Base-by-base conservation (phyloP, 2,888 invertebrate species). In the Harpalus rufipes region DNA sequence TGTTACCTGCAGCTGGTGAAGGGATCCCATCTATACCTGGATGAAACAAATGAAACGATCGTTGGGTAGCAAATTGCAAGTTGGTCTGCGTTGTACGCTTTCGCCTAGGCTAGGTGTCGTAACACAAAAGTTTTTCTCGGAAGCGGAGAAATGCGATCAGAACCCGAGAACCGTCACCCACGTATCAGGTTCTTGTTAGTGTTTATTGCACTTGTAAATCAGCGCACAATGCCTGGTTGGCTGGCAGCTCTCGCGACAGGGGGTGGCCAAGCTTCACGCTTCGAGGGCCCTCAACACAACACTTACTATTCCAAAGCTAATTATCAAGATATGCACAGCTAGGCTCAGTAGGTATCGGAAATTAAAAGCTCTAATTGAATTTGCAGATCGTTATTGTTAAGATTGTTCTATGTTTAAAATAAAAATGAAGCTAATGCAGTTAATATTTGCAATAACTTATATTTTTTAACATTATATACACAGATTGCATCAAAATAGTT, bases 161-260 rank as follows among this genome's bases (percentile, higher is more conserved):
- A 63, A 63, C 63, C 25, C 16, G 39, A 72, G 16, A 32, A 39
- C 58, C 58, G 61, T 44, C 81, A 81, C 81, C 81, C 81, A 81
- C 81, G 81, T 81, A 65, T 65, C 56, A 68, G 65, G 41, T 63
- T 81, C 32, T 68, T 78, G 58, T 74, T 58, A 78, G 58, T 58
- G 41, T 78, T 74, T 74, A 63, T 63, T 63, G 63, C 81, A 81
- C 61, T 81, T 63, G 59, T 81, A 81, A 81, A 81, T 63, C 81
- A 74, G 51, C 16, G 16, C 56, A 74, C 74, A 74, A 74, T 74
- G 32, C 32, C 32, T 2, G 18, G 32, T 39, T n/a, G n/a, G 68
- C 14, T 63, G 16, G 63, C 63, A 32, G 32, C 32, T 32, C 32
- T 32, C 32, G 25, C 63, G 8, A 21, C 63, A 25, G 39, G 68